Conservation (phyloP, 2,113 vertebrate genomes). For the Acrocephalus kingi region DNA sequence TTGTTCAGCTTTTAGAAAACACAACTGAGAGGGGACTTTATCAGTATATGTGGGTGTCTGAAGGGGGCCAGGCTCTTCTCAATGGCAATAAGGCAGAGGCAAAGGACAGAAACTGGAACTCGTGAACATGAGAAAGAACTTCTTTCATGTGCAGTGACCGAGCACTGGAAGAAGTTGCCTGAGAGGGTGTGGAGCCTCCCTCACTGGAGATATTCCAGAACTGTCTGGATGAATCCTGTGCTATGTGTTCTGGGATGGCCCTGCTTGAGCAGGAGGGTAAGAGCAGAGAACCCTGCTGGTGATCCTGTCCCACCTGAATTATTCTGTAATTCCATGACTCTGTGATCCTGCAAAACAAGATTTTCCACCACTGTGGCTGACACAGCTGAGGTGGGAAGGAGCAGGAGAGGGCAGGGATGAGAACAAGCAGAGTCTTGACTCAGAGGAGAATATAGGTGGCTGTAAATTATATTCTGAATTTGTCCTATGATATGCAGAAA, state of each 20-base stretch:
- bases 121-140: fast-evolving
- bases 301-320: background rate
- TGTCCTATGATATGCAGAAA: background rate
- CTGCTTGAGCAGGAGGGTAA: background rate
- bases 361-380: background rate
- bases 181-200: background rate
- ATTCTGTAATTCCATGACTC: background rate
- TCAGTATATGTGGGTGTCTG: background rate
- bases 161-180: too few relatives aligned
- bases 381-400: background rate
- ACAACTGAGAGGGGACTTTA: background rate
- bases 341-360: background rate
- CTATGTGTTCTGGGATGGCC: background rate
- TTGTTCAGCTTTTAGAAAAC: background rate
- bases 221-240: background rate
- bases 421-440: background rate
- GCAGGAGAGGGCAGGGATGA: background rate
- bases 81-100: background rate
- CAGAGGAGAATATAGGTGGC: background rate
- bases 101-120: background rate
- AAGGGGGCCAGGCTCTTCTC: background rate
- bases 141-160: fast-evolving
- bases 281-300: too few relatives aligned
- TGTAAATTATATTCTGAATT: background rate
- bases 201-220: background rate